Conservation (phyloP, 2,797 vertebrate species). For the Antennarius maculatus region DNA sequence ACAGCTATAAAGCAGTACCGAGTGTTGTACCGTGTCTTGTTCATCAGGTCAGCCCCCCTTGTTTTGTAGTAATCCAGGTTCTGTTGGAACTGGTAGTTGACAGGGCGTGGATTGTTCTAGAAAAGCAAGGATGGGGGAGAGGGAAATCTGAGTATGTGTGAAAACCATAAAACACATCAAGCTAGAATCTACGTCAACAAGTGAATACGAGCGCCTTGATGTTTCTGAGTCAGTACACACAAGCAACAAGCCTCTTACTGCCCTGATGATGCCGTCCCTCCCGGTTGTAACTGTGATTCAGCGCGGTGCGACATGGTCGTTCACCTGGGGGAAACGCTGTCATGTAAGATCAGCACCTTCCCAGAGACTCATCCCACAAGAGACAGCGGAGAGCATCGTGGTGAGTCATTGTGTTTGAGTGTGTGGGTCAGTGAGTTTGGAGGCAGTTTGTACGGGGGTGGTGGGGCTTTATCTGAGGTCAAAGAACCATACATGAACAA, state of each 20-base stretch:
- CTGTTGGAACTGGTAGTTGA: conserved; percentile 96
- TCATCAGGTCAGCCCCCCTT: conserved; percentile 93
- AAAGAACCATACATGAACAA: not conserved
- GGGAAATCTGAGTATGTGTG: not conserved
- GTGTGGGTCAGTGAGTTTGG: conserved; percentile 33
- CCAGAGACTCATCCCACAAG: conserved; percentile 15
- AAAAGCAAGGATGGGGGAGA: not conserved
- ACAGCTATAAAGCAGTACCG: not conserved
- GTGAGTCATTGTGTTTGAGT: conserved; percentile 6
- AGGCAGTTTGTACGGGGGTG: conserved; percentile 4
- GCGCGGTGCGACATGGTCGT: conserved; percentile 36
- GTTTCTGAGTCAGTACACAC: conserved; percentile 42
- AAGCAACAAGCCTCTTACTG: conserved; percentile 20
- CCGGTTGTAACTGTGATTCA: conserved; percentile 46
- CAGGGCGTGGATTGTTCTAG: conserved; percentile 93
- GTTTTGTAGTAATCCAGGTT: conserved; percentile 98
- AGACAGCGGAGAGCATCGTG: conserved; percentile 17
- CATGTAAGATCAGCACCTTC: conserved; percentile 46
- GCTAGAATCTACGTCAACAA: conserved; percentile 25
- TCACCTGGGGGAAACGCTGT: conserved; percentile 50
- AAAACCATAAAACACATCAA: conserved; percentile 5
- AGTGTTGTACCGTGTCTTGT: conserved; percentile 88
- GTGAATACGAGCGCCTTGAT: not conserved
- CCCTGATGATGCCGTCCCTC: conserved; percentile 5
- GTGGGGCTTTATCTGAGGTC: conserved; percentile 6